Base-by-base conservation (phyloP, 2,888 invertebrate species). In the Aplocera efformata region DNA sequence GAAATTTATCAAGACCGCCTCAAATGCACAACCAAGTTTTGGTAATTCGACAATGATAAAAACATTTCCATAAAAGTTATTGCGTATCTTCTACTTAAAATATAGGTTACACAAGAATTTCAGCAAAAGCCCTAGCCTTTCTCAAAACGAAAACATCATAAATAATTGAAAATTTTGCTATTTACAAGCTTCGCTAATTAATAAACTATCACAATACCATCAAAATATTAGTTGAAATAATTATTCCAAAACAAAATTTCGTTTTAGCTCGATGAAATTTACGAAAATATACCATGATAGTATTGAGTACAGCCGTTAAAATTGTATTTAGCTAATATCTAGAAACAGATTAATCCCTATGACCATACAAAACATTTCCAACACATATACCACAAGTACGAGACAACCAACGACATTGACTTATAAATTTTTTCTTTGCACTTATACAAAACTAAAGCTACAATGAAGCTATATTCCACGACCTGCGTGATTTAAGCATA, bases 41-140 rank as follows among this genome's bases (percentile, higher is more conserved):
- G 81, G 80, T 67, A 80, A 85, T 81, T 84, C 84, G 84, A 81
- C 85, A 79, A 76, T 61, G 53, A 67, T 69, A 64, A 58, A 71
- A 67, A 65, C 65, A 67, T 66, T 61, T 38, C n/a, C n/a, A n/a
- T n/a, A n/a, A 26, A 50, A 41, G 57, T 58, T 63, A 55, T 60
- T 53, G 58, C 48, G 60, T 58, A 60, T 62, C 56, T 61, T 63
- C 39, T n/a, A n/a, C 59, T 59, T 59, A 61, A 60, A 55, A 63
- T 55, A 63, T 57, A 56, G 57, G 52, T 60, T 59, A 63, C 49
- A 49, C 48, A 55, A 50, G 32, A 54, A 53, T 50, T 50, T 58
- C 48, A 40, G 47, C 32, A 31, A 28, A 46, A 50, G 39, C 48
- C 13, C 13, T 41, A 58, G 49, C 56, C 53, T 50, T 55, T 45